phyloP scores from a whole-genome alignment of 2,797 vertebrate genomes.

The Muscicapa comitata region DNA sequence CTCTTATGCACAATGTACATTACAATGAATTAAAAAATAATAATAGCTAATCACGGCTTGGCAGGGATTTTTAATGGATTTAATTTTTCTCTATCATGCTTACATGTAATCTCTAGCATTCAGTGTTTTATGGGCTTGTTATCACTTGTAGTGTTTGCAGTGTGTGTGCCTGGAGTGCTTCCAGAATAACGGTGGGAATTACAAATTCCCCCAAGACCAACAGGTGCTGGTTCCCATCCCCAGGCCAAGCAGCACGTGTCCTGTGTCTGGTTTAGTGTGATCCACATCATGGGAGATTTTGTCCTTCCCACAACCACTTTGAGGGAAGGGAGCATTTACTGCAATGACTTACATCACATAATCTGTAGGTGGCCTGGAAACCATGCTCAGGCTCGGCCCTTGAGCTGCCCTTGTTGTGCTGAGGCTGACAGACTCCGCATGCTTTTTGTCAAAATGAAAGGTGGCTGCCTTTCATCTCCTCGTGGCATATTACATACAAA shows the following conservation, averaged over 20 bases:
- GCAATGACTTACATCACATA: background rate
- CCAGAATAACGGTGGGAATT: slow-evolving; percentile 1
- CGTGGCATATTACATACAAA: background rate
- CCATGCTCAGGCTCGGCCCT: background rate
- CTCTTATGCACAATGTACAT: background rate
- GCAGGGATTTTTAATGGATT: slow-evolving; percentile 47
- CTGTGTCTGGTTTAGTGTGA: background rate
- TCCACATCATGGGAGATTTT: background rate
- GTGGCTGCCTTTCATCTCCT: background rate
- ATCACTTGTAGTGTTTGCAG: background rate
- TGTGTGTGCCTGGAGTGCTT: background rate
- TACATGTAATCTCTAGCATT: slow-evolving; percentile 21
- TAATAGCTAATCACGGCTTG: background rate
- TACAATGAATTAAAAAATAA: slow-evolving; percentile 56
- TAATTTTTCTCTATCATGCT: slow-evolving; percentile 34
- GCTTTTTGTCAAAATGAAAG: slow-evolving; percentile 43
- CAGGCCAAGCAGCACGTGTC: background rate
- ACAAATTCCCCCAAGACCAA: background rate
- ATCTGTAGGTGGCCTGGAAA: background rate
- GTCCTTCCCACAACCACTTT: background rate
- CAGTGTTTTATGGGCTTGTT: slow-evolving; percentile 41
- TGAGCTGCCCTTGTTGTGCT: slow-evolving; percentile 25
- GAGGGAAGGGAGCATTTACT: background rate
- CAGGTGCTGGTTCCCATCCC: background rate
- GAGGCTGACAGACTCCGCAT: background rate